A percentile compares a stretch with the other conserved stretches of the same genome.
Conservation (phyloP, 2,797 vertebrate species). For the Cuniculus paca region DNA sequence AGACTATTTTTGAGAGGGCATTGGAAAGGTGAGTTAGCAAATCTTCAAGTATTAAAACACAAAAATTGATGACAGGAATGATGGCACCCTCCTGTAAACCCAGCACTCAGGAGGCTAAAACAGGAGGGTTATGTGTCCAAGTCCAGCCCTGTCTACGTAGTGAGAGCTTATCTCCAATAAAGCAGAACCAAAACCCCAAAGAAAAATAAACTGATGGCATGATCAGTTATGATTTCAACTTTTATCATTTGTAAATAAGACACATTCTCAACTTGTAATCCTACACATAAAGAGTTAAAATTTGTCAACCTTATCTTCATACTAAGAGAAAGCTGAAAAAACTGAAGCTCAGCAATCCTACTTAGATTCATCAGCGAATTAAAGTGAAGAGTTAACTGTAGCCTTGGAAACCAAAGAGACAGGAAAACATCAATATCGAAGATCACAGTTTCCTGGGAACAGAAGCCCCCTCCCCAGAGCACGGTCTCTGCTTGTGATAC, state of each 20-base stretch:
- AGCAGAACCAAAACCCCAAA: not conserved
- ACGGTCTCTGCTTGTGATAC: not conserved
- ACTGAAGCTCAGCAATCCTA: not conserved
- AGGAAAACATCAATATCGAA: not conserved
- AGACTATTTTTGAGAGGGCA: not conserved
- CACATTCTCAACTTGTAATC: not conserved
- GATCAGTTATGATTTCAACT: not conserved
- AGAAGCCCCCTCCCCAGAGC: not conserved
- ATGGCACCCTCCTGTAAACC: not conserved
- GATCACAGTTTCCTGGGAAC: not conserved
- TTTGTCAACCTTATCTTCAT: not conserved
- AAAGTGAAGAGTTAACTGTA: not conserved
- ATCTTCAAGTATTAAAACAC: not conserved
- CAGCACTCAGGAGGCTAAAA: not conserved
- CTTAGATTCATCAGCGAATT: not conserved
- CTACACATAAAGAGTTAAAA: not conserved
- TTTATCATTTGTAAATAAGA: not conserved
- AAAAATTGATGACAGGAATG: not conserved
- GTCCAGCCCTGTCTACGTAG: not conserved
- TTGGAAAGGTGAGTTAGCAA: not conserved
- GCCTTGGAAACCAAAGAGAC: not conserved
- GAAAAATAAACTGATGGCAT: not conserved
- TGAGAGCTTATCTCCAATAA: not conserved
- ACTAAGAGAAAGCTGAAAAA: not conserved
- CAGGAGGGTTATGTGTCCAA: not conserved